Evolutionary conservation across 2,797 vertebrate genomes (phyloP).

Genomic region (Rhabdophis nuchalis): DNA sequence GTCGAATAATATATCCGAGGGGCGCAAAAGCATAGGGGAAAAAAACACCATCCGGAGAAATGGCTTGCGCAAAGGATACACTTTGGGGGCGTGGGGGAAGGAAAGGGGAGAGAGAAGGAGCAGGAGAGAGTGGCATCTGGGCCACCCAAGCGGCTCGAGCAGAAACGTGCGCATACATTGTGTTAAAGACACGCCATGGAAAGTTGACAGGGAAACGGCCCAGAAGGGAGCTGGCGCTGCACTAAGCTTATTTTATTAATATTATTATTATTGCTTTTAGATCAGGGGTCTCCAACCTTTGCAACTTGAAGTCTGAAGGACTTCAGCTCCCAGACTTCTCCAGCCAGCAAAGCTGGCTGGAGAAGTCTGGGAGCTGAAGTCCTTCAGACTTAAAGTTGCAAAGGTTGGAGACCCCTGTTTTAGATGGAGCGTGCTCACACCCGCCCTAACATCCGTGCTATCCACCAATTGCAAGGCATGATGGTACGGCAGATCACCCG

Average conservation of each 20-base stretch:
- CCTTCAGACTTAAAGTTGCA: too few species aligned
- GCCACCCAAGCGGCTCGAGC: not conserved
- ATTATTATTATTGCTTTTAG: not conserved
- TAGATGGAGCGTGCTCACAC: constrained; percentile 68
- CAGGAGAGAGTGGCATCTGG: not conserved
- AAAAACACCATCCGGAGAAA: not conserved
- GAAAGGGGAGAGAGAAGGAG: not conserved
- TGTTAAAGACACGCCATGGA: not conserved
- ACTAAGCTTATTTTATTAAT: not conserved
- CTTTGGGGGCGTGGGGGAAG: not conserved
- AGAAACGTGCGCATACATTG: not conserved
- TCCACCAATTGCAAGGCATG: constrained; percentile 99
- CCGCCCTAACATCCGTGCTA: constrained; percentile 91
- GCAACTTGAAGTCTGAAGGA: too few species aligned
- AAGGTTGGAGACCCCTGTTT: too few species aligned
- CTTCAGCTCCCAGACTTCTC: too few species aligned
- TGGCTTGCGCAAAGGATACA: not conserved
- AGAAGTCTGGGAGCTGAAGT: too few species aligned
- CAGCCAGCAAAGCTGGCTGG: too few species aligned
- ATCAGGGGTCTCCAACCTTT: too few species aligned
- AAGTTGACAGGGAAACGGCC: rapidly evolving
- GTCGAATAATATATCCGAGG: not conserved
- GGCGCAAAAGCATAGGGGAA: not conserved
- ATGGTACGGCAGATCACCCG: constrained; percentile 90
- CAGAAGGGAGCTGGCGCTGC: not conserved